phyloP scores from a whole-genome alignment of 2,113 vertebrate genomes.

The Probosciger aterrimus region DNA sequence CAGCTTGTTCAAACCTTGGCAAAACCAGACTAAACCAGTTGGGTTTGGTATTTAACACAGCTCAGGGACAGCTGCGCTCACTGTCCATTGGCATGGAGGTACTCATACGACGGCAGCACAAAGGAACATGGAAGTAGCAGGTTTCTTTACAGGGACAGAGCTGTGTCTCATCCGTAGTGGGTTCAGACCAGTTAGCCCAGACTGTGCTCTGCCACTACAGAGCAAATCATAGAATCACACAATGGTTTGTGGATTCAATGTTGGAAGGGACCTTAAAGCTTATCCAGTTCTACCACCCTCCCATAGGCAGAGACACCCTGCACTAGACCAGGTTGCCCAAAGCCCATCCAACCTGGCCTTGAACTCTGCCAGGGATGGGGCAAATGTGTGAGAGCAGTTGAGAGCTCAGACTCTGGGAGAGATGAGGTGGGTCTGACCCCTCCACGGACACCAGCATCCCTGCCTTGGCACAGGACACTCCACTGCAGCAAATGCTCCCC shows the following conservation, averaged over 20 bases:
- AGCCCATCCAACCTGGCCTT: background rate
- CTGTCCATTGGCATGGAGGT: accelerated
- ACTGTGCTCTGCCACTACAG: background rate
- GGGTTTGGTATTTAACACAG: background rate
- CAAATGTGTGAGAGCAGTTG: accelerated
- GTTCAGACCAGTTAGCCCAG: background rate
- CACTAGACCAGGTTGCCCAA: background rate
- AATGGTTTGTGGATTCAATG: background rate
- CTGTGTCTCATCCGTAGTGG: background rate
- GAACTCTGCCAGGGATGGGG: background rate
- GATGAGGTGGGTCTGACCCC: background rate
- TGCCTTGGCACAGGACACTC: background rate
- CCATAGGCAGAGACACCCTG: background rate
- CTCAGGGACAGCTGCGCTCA: background rate
- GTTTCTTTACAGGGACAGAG: background rate
- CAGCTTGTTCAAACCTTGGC: accelerated
- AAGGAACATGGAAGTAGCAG: background rate
- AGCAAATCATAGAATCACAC: background rate
- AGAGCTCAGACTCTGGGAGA: background rate
- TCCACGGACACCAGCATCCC: accelerated
- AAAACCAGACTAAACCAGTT: background rate
- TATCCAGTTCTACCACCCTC: background rate
- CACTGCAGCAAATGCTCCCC: background rate
- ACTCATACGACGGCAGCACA: accelerated
- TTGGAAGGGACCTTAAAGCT: background rate